These are phyloP conservation scores for Bucorvus abyssinicus DNA, from an alignment of 2,797 vertebrate genomes.

Conservation along the genomic window DNA sequence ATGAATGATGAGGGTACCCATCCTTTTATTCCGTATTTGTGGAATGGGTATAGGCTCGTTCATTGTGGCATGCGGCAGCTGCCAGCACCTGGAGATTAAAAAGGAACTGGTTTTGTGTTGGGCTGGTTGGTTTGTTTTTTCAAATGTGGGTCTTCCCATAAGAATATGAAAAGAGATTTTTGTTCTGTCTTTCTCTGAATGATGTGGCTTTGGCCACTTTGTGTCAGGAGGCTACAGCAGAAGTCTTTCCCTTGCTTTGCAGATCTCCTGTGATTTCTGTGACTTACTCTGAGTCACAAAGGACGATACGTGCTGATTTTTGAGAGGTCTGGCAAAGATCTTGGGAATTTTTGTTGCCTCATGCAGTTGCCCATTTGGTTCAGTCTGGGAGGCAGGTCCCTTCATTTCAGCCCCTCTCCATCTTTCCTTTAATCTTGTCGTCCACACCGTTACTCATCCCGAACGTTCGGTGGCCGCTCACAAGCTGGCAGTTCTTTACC, in stretches of 20 bases:
- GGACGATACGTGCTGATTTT: neutral
- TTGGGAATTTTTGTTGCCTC: neutral
- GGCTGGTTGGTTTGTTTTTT: neutral
- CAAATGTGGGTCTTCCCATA: neutral
- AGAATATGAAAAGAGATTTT: neutral
- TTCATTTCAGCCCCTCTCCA: neutral
- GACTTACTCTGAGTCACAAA: neutral
- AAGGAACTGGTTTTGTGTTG: neutral
- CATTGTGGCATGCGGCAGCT: neutral
- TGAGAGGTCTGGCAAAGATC: neutral
- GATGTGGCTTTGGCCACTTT: neutral
- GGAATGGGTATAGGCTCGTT: neutral
- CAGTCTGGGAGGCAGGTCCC: neutral
- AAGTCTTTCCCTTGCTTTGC: neutral
- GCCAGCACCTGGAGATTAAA: neutral
- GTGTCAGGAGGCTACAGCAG: neutral
- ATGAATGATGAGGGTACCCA: neutral
- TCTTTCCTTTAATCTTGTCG: neutral
- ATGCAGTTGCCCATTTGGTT: rapidly evolving
- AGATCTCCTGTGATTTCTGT: neutral
- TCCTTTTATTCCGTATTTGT: neutral
- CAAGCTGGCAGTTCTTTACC: neutral
- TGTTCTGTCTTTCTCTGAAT: neutral
- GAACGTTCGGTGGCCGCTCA: neutral
- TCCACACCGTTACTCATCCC: neutral